Conservation (phyloP, 1,140 invertebrate genomes). For the Paramacrobiotus metropolitanus region DNA sequence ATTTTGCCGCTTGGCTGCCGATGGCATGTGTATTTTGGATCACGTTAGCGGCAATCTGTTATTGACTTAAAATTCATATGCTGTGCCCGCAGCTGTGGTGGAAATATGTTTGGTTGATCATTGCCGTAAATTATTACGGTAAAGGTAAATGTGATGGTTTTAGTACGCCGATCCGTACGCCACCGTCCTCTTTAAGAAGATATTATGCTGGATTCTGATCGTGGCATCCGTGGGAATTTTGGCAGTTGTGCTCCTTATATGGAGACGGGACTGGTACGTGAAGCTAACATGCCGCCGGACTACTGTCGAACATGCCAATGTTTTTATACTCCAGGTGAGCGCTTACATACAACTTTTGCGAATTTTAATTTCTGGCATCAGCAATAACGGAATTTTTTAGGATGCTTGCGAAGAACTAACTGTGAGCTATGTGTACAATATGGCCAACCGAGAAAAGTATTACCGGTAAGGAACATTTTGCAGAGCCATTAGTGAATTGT, state of each 20-base stretch:
- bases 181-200: constrained; percentile 24
- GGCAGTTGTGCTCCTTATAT: constrained; percentile 56
- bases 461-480: too few relatives aligned
- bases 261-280: constrained; percentile 43
- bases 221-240: constrained; percentile 43
- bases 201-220: constrained; percentile 35
- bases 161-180: constrained; percentile 40
- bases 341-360: background rate
- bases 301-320: background rate
- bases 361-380: background rate
- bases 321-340: background rate
- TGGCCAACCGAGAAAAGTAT: too few relatives aligned
- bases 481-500: too few relatives aligned
- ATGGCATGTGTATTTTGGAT: too few relatives aligned
- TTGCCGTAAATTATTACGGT: too few relatives aligned
- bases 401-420: background rate
- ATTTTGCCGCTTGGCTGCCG: too few relatives aligned
- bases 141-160: too few relatives aligned
- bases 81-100: too few relatives aligned
- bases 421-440: too few relatives aligned
- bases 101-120: too few relatives aligned
- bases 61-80: too few relatives aligned
- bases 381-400: background rate
- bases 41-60: too few relatives aligned
- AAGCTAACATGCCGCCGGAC: background rate